Evolutionary conservation across 2,797 vertebrate genomes (phyloP).

Genomic region (Leuciscus waleckii): DNA sequence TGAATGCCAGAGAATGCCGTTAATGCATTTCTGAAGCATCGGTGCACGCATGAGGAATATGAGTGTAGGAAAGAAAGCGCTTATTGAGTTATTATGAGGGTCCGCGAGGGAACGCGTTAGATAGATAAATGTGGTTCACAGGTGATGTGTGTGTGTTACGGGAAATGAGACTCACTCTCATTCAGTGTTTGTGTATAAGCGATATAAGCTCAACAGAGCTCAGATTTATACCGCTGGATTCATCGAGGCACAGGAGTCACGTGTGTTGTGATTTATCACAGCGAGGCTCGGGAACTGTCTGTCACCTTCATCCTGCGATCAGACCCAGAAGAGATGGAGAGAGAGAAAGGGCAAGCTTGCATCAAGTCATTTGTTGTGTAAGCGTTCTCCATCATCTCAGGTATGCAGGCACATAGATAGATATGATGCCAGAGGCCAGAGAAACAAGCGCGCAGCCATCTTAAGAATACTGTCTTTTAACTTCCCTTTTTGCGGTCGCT

Average conservation of each 20-base stretch:
- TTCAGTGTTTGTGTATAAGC: conserved; percentile 24
- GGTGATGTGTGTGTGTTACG: conserved; percentile 36
- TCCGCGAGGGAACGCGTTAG: neutral
- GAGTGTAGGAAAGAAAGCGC: neutral
- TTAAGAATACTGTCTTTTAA: too few relatives aligned
- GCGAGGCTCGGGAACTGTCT: neutral
- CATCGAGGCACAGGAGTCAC: neutral
- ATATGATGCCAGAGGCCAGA: neutral
- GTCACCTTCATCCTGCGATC: neutral
- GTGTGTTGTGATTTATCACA: conserved; percentile 33
- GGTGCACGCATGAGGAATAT: conserved; percentile 10
- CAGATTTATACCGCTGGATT: conserved; percentile 20
- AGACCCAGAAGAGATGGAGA: neutral
- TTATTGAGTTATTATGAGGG: conserved; percentile 13
- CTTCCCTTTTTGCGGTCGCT: too few relatives aligned
- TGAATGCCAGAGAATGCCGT: conserved; percentile 11
- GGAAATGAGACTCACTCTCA: conserved; percentile 18
- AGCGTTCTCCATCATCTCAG: neutral
- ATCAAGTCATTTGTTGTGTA: neutral
- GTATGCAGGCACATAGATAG: neutral
- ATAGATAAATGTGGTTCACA: conserved; percentile 39
- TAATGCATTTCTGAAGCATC: conserved; percentile 9
- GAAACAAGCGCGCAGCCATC: too few relatives aligned
- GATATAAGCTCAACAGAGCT: conserved; percentile 7
- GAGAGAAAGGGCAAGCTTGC: neutral